These are phyloP conservation scores for Aporophyla lueneburgensis DNA, from an alignment of 2,888 invertebrate genomes.

Conservation along the genomic window DNA sequence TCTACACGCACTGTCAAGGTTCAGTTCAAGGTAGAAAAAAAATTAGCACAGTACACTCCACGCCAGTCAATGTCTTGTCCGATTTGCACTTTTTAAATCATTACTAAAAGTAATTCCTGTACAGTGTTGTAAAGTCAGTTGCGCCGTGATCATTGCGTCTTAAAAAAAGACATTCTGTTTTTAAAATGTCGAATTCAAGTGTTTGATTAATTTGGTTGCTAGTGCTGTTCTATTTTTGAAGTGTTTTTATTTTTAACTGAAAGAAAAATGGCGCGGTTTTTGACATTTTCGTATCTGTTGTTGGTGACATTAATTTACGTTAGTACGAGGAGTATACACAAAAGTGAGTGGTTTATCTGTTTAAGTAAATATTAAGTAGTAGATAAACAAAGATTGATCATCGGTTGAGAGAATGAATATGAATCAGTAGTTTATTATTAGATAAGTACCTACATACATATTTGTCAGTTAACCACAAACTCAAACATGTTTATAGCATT, in stretches of 20 bases:
- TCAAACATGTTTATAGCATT: conserved; percentile 9
- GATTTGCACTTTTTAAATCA: conserved; percentile 84
- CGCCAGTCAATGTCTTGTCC: conserved; percentile 73
- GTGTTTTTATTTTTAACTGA: conserved; percentile 24
- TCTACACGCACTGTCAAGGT: conserved; percentile 71
- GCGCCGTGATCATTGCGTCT: conserved; percentile 60
- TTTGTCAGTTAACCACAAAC: conserved; percentile 15
- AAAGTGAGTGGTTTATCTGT: conserved; percentile 51
- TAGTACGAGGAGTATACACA: conserved; percentile 58
- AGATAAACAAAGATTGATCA: not conserved
- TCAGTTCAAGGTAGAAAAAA: conserved; percentile 72
- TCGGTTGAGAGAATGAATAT: conserved; percentile 11
- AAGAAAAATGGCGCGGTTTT: conserved; percentile 56
- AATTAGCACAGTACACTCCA: conserved; percentile 75
- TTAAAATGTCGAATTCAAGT: conserved; percentile 54
- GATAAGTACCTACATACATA: not conserved
- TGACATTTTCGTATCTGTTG: conserved; percentile 51
- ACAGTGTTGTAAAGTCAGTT: conserved; percentile 75
- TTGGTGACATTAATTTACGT: conserved; percentile 60
- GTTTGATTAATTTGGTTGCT: conserved; percentile 26
- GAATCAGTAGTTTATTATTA: conserved; percentile 25
- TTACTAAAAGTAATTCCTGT: conserved; percentile 76
- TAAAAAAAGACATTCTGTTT: conserved; percentile 40
- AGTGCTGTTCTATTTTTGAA: conserved; percentile 41
- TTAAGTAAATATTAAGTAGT: conserved; percentile 14